Evolutionary conservation across 1,140 invertebrate genomes (phyloP), one percentile per base, ranked within the genome.

Genomic region (Sitophilus oryzae): DNA sequence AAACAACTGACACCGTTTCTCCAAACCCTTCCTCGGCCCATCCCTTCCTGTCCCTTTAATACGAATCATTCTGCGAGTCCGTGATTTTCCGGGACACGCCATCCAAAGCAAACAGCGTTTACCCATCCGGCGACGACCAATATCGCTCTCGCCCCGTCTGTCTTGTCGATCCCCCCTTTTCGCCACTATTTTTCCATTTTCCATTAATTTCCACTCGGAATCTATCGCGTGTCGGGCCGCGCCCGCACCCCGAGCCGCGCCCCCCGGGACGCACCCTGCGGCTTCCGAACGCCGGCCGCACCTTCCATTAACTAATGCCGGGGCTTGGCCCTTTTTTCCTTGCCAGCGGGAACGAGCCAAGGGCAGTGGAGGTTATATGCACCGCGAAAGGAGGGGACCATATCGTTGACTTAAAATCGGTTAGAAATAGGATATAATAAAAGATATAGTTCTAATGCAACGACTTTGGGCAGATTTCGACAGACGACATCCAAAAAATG

Each of bases 261-360:
- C 18, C 21, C 42, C 21, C 21, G 40, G 45, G 54, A 25, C 59
- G 56, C 56, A 50, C 56, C 56, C 48, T 38, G 36, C 23, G 51
- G 55, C 50, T 58, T 61, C 59, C 59, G 59, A n/a, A n/a, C n/a
- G n/a, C n/a, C 23, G 55, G 55, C 56, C 59, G 50, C 59, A 34
- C 56, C 56, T 56, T 58, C 44, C 59, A 61, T 61, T 61, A 61
- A 57, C 59, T 61, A 61, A 61, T 61, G 50, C 55, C 47, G 48
- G 50, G 59, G 59, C 56, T 52, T 52, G 59, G 59, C 58, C 51
- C 42, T 16, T n/a, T n/a, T n/a, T n/a, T n/a, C n/a, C n/a, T 20
- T 15, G 48, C 44, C 20, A 53, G 35, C 11, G 34, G 16, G 38
- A 22, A 36, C 37, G 23, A 18, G 44, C 11, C 18, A 22, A n/a